A percentile compares a stretch with the other conserved stretches of the same genome.
phyloP scores from a whole-genome alignment of 2,797 vertebrate genomes.

The Periparus ater region DNA sequence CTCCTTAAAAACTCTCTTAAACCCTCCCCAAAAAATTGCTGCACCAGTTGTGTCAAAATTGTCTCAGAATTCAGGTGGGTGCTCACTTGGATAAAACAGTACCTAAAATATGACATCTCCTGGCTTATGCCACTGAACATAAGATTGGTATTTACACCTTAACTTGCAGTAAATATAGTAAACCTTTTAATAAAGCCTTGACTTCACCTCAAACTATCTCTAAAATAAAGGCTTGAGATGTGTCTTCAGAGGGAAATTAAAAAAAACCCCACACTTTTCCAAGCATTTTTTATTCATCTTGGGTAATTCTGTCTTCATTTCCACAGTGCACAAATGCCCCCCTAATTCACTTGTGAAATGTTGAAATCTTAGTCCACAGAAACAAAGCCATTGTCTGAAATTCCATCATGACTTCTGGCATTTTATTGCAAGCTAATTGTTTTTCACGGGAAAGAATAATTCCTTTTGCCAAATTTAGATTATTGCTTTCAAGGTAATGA shows the following conservation, averaged over 20 bases:
- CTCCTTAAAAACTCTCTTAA: neutral
- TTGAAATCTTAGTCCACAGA: neutral
- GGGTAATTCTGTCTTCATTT: neutral
- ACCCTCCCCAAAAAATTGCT: fast-evolving
- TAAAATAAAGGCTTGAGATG: neutral
- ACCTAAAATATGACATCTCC: neutral
- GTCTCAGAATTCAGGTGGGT: neutral
- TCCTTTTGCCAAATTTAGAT: neutral
- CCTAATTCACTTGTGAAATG: neutral
- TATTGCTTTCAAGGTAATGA: neutral
- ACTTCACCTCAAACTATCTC: neutral
- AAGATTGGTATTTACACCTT: neutral
- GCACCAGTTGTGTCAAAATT: neutral
- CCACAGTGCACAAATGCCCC: neutral
- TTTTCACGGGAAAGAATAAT: neutral
- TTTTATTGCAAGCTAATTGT: neutral
- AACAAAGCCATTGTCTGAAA: neutral
- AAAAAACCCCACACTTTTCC: fast-evolving
- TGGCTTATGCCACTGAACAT: neutral
- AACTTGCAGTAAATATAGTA: neutral
- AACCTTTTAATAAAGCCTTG: neutral
- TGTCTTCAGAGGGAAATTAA: neutral
- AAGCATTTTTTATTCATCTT: neutral
- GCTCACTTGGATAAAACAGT: fast-evolving
- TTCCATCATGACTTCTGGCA: neutral